Base-by-base conservation (phyloP, 1,140 invertebrate genomes). In the Cryptotermes secundus region DNA sequence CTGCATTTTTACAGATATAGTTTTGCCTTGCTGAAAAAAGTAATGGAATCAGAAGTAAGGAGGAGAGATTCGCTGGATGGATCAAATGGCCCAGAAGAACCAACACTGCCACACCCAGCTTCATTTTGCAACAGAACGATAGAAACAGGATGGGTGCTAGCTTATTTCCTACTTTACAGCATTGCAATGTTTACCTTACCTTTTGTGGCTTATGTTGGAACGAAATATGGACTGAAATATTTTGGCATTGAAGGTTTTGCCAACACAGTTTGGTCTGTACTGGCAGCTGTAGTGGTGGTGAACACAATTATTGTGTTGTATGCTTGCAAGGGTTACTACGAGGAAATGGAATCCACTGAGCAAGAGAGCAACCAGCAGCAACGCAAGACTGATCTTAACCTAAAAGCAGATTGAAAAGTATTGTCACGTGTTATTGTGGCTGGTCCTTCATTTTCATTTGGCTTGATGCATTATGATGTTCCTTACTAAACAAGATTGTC, bases 131-230 rank as follows among this genome's bases (percentile, higher is more conserved):
- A 31, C 36, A 38, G 35, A 16, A 22, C 34, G 19, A 19, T 79
- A 19, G 80, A 85, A 38, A 72, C 80, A 72, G 79, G 81, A 2
- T 84, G 88, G 85, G 93, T 93, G n/a, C 88, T 95, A 53, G 90
- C 91, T 79, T 92, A 92, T 86, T 89, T 97, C 26, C 91, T 96
- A 72, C 89, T 96, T n/a, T 96, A 94, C 87, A 96, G 95, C 89
- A 88, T 94, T 80, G 92, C 95, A 7, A 97, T 97, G 96, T 96
- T 96, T 86, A 95, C 95, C 12, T 88, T 97, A 84, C 96, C 96
- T 6, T 95, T 97, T 89, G 88, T 90, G 34, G 92, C 93, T 72
- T 97, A 95, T 89, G 96, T 94, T 89, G 93, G 92, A 22, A 91
- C 93, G 22, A 91, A 91, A 84, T 91, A 94, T 88, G 85, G 93